These are phyloP conservation scores for Sciaenops ocellatus DNA, from an alignment of 2,797 vertebrate species.

Conservation along the genomic window DNA sequence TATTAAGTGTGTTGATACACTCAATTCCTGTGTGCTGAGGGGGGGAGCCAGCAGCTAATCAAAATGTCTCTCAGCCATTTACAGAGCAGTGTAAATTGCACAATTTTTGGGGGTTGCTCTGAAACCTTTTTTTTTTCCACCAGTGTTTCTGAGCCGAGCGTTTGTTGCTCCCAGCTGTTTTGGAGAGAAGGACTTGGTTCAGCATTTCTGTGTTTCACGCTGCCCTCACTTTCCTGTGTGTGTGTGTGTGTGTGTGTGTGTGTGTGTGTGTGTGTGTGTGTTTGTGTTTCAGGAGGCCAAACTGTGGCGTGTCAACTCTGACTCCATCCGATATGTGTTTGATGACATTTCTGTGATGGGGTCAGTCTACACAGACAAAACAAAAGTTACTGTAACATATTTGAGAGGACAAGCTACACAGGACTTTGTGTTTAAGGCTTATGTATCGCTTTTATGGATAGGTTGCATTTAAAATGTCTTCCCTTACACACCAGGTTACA, in stretches of 20 bases:
- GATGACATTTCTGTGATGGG: constrained; percentile 47
- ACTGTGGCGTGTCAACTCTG: constrained; percentile 42
- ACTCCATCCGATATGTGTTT: constrained; percentile 33
- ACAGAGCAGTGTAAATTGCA: constrained; percentile 72
- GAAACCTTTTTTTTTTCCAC: constrained; percentile 43
- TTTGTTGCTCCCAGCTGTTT: constrained; percentile 77
- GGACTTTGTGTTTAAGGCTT: not conserved
- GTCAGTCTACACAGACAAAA: constrained; percentile 26
- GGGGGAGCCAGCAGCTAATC: constrained; percentile 72
- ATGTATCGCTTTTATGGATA: not conserved
- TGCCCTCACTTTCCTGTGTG: constrained; percentile 33
- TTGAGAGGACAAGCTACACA: constrained; percentile 12
- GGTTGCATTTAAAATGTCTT: constrained; percentile 2
- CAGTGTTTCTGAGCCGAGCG: constrained; percentile 51
- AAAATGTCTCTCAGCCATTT: constrained; percentile 79
- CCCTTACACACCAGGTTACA: not conserved
- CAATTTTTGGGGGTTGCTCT: constrained; percentile 53
- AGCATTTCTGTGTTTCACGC: constrained; percentile 68
- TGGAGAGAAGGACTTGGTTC: constrained; percentile 67
- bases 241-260: constrained; percentile 6
- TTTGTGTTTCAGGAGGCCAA: constrained; percentile 56
- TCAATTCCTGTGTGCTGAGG: constrained; percentile 58
- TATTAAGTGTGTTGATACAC: constrained; percentile 77
- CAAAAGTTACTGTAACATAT: constrained; percentile 13
- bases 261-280: not conserved